A percentile compares a stretch with the other conserved stretches of the same genome.
Evolutionary conservation across 1,140 invertebrate genomes (phyloP).

Genomic region (Hydropsyche tenuis): DNA sequence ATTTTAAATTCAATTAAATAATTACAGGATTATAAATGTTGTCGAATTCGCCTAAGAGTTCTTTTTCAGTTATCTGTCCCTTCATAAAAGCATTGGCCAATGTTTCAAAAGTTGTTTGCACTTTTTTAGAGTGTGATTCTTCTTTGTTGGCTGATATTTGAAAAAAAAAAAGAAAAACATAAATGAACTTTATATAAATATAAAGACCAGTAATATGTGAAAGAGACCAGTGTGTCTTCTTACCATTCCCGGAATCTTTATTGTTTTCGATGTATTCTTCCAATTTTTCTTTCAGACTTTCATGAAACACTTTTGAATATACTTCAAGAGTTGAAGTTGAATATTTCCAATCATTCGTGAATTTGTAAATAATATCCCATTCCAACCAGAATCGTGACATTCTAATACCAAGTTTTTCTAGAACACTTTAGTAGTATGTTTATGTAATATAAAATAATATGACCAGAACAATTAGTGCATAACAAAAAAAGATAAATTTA

Average conservation of each 20-base stretch:
- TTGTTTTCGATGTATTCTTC: not conserved
- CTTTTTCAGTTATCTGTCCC: constrained; percentile 14
- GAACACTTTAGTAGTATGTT: not conserved
- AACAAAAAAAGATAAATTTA: not conserved
- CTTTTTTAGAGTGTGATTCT: not conserved
- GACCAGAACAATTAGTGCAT: not conserved
- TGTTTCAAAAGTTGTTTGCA: not conserved
- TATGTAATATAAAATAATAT: constrained; percentile 8
- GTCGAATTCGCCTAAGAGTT: constrained; percentile 13
- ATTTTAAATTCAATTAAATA: not conserved
- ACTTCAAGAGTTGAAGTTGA: not conserved
- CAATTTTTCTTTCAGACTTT: constrained; percentile 6
- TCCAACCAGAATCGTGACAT: constrained; percentile 21
- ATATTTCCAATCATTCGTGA: not conserved
- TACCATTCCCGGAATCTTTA: too few relatives aligned
- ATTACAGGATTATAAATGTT: constrained; percentile 28
- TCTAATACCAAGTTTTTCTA: constrained; percentile 3
- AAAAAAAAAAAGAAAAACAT: too few relatives aligned
- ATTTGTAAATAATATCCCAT: not conserved
- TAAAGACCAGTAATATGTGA: too few relatives aligned
- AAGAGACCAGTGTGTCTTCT: too few relatives aligned
- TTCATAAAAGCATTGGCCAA: not conserved
- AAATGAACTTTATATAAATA: too few relatives aligned
- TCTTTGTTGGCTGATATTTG: too few relatives aligned
- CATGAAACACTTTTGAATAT: constrained; percentile 1